A percentile compares a stretch with the other conserved stretches of the same genome.
Evolutionary conservation across 2,888 invertebrate genomes (phyloP).

Genomic region (Caenorhabditis panamensis): DNA sequence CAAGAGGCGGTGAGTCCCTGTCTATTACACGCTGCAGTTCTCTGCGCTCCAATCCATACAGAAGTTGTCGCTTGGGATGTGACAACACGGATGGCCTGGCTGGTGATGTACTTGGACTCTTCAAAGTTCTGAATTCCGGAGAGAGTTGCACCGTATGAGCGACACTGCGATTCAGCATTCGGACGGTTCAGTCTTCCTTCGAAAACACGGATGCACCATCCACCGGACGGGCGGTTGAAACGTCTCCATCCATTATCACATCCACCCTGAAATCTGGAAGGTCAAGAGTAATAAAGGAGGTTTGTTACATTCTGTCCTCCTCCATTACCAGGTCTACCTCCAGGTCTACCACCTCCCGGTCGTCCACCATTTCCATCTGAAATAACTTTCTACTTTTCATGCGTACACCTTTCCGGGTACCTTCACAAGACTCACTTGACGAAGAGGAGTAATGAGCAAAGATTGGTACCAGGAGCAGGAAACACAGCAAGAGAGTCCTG

Average conservation of each 20-base stretch:
- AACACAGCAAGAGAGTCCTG: not conserved
- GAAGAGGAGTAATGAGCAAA: not conserved
- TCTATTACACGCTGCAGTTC: not conserved
- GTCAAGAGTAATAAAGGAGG: no score
- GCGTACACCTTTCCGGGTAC: not conserved
- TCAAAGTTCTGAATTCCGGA: conserved; percentile 36
- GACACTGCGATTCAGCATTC: conserved; percentile 9
- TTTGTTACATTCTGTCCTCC: conserved; percentile 24
- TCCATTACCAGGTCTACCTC: not conserved
- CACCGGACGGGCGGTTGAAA: conserved; percentile 35
- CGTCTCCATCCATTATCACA: conserved; percentile 29
- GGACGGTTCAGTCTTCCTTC: not conserved
- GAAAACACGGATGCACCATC: conserved; percentile 30
- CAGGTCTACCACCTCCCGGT: conserved; percentile 5
- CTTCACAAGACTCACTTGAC: conserved; percentile 43
- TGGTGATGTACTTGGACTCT: conserved; percentile 12
- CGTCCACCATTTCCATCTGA: conserved; percentile 21
- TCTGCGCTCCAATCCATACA: conserved; percentile 24
- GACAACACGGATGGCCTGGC: conserved; percentile 7
- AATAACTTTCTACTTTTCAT: no score
- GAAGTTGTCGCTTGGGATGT: conserved; percentile 4
- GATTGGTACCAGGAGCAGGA: not conserved
- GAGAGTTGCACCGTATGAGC: conserved; percentile 16
- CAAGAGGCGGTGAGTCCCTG: conserved; percentile 4
- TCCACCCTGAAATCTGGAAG: conserved; percentile 17